A percentile compares a stretch with the other conserved stretches of the same genome.
Evolutionary conservation across 2,797 vertebrate species (phyloP).

Genomic region (Enteromius trimaculatus): DNA sequence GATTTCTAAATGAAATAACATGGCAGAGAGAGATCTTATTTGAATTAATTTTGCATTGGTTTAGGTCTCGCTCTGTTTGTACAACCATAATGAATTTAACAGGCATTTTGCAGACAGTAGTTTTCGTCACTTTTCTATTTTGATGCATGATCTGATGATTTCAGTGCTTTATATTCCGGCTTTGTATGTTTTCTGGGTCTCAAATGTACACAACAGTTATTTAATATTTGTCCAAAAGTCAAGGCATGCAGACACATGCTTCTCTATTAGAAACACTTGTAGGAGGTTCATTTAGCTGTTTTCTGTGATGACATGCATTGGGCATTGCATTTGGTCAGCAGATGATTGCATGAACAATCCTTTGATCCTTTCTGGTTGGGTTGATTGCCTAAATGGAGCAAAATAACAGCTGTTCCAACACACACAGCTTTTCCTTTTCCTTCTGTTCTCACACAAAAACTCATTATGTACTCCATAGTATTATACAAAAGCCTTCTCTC

Average conservation of each 20-base stretch:
- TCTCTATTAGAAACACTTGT: background rate
- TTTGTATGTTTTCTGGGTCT: background rate
- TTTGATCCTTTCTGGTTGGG: conserved; percentile 37
- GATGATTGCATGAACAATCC: conserved; percentile 14
- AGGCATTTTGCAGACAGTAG: background rate
- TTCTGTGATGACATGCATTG: background rate
- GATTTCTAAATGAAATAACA: background rate
- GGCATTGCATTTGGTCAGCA: conserved; percentile 43
- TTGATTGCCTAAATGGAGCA: conserved; percentile 29
- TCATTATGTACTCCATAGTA: conserved; percentile 53
- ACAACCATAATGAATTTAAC: background rate
- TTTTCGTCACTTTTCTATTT: background rate
- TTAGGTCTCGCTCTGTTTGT: background rate
- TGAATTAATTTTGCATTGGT: background rate
- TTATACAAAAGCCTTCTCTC: conserved; percentile 45
- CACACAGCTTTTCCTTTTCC: conserved; percentile 35
- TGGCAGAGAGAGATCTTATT: background rate
- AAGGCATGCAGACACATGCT: background rate
- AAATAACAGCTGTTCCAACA: conserved; percentile 57
- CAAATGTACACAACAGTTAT: background rate
- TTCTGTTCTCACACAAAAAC: conserved; percentile 42
- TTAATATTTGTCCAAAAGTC: background rate
- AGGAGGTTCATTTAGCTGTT: conserved; percentile 4
- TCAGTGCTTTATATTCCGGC: background rate
- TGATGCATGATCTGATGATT: background rate